phyloP scores from a whole-genome alignment of 2,888 invertebrate species.

The Theretra japonica region DNA sequence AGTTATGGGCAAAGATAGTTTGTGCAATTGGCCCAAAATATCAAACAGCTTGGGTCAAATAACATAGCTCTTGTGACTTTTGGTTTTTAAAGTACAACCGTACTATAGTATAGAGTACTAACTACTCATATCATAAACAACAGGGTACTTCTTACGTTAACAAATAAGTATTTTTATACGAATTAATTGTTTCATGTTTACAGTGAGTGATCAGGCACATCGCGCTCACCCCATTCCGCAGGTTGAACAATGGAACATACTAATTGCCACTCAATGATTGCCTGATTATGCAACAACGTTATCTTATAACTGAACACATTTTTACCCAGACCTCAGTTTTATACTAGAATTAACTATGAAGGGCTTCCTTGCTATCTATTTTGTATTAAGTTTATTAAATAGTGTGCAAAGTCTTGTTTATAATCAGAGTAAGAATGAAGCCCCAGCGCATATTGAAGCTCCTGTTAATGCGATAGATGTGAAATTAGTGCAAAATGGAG shows the following conservation, averaged over 20 bases:
- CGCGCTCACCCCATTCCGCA: slow-evolving; percentile 27
- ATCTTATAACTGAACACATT: slow-evolving; percentile 55
- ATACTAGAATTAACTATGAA: slow-evolving; percentile 51
- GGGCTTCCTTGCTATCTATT: slow-evolving; percentile 39
- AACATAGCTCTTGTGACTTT: too few relatives aligned
- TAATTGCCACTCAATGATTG: slow-evolving; percentile 54
- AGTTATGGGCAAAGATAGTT: too few relatives aligned
- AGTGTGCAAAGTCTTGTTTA: slow-evolving; percentile 48
- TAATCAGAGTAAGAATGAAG: slow-evolving; percentile 43
- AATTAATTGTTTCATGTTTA: slow-evolving; percentile 25
- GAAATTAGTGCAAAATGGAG: slow-evolving; percentile 40
- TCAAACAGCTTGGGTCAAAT: too few relatives aligned
- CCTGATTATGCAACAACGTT: slow-evolving; percentile 57
- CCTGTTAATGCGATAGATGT: slow-evolving; percentile 26
- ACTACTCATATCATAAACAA: not conserved
- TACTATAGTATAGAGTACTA: too few relatives aligned
- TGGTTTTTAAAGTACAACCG: too few relatives aligned
- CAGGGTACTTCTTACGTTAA: not conserved
- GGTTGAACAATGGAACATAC: slow-evolving; percentile 36
- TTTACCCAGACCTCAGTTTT: slow-evolving; percentile 30
- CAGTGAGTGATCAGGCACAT: slow-evolving; percentile 28
- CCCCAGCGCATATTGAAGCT: slow-evolving; percentile 33
- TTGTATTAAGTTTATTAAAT: slow-evolving; percentile 38
- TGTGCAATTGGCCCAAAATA: too few relatives aligned
- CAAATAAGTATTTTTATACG: slow-evolving; percentile 14